phyloP scores from a whole-genome alignment of 2,797 vertebrate species.

The Lepilemur ruficaudatus region DNA sequence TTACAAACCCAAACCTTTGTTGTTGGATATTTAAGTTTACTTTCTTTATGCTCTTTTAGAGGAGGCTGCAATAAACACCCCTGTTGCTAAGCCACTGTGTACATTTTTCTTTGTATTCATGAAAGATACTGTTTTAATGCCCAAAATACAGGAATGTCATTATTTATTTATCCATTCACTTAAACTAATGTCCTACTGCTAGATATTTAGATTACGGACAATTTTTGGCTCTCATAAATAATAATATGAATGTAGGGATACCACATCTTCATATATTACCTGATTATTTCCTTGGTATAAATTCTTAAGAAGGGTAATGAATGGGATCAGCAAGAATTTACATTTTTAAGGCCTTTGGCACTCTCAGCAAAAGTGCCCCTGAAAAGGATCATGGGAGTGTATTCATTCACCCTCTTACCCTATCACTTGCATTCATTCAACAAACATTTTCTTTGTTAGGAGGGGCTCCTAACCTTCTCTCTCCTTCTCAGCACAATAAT shows the following conservation, averaged over 20 bases:
- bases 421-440: background rate
- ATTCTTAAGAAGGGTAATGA: slow-evolving; percentile 16
- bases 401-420: background rate
- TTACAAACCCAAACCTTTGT: background rate
- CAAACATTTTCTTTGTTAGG: background rate
- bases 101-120: background rate
- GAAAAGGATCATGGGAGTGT: background rate
- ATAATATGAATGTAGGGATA: background rate
- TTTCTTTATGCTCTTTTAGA: background rate
- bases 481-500: background rate
- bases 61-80: background rate
- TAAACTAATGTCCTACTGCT: background rate
- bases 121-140: background rate
- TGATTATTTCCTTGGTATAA: background rate
- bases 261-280: background rate
- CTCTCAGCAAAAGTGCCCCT: background rate
- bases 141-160: background rate
- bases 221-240: background rate
- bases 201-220: background rate
- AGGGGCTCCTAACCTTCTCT: background rate
- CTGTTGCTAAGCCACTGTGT: background rate
- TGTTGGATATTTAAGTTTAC: background rate
- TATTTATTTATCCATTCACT: background rate
- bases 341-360: background rate
- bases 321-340: background rate